Evolutionary conservation across 1,140 invertebrate species (phyloP), one percentile per base, ranked within the genome.

Genomic region (Zeugodacus cucurbitae): DNA sequence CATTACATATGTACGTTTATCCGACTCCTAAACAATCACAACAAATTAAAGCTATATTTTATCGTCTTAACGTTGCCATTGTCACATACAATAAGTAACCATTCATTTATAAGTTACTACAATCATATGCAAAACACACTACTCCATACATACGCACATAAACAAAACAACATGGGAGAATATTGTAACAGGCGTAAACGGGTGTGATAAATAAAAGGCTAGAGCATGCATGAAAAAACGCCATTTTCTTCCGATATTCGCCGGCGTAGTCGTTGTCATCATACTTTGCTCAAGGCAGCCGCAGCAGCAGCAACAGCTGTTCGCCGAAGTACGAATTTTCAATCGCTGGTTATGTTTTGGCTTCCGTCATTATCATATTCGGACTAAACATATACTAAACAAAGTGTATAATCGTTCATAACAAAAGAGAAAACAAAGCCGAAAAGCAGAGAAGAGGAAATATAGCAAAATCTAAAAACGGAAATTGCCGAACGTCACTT

Each of bases 401-500:
- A 6, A 34, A n/a, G 29, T 29, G 82, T 34, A 59, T 54, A 86
- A 64, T 26, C 54, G 32, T 22, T 10, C 26, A 87, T 32, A 59
- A 37, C 29, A 59, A 87, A 87, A 87, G 54, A 64, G 86, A 87
- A 64, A 87, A 87, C 86, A 64, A 59, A 58, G 54, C 11, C n/a
- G 26, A 59, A 87, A 59, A 58, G 57, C 86, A 29, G 41, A 62
- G 41, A 87, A 59, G 59, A 87, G 86, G 59, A 64, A 87, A 87
- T 57, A 87, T 44, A 87, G 57, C 32, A 87, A 59, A 37, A 64
- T 37, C 54, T n/a, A 87, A 64, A 87, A 87, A 32, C 86, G 86
- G 86, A 87, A 87, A 87, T 87, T 26, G 86, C 57, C 54, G 54
- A 87, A 87, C 57, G 54, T 87, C 57, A 87, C 54, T 26, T 87